A percentile compares a stretch with the other conserved stretches of the same genome.
These are phyloP conservation scores for Drosophila anomalata DNA, from an alignment of 2,888 invertebrate genomes.

Conservation along the genomic window DNA sequence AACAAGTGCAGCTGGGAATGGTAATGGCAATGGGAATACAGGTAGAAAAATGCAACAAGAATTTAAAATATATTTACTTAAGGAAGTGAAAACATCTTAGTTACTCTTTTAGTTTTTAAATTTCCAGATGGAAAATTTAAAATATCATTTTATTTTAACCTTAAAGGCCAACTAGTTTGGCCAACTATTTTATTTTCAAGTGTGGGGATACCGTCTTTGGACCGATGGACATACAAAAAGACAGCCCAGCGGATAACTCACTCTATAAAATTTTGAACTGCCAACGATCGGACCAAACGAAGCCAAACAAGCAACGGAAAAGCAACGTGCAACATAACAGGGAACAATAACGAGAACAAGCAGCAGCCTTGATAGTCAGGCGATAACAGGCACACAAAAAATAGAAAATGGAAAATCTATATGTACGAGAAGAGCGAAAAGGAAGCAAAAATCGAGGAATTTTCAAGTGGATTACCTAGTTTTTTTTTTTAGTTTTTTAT, in stretches of 20 bases:
- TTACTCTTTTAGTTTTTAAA: not conserved
- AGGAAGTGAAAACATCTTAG: not conserved
- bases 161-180: not conserved
- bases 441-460: constrained; percentile 72
- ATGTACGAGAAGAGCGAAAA: constrained; percentile 43
- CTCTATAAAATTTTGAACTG: constrained; percentile 65
- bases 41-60: not conserved
- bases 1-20: constrained; percentile 45
- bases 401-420: constrained; percentile 48
- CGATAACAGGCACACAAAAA: constrained; percentile 66
- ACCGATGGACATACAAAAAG: constrained; percentile 46
- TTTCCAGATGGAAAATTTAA: not conserved
- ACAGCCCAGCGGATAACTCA: constrained; percentile 74
- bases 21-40: constrained; percentile 32
- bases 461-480: constrained; percentile 78
- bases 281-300: constrained; percentile 38
- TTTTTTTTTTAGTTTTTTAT: constrained; percentile 45
- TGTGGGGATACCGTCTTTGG: constrained; percentile 38
- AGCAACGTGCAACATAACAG: constrained; percentile 63
- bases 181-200: constrained; percentile 1
- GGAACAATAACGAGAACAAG: constrained; percentile 77
- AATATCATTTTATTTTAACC: not conserved
- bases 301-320: constrained; percentile 31
- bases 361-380: constrained; percentile 64
- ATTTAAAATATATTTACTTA: not conserved